Evolutionary conservation across 2,888 invertebrate genomes (phyloP), one percentile per base, ranked within the genome.

Genomic region (Scaptomyza cyrtandrae): DNA sequence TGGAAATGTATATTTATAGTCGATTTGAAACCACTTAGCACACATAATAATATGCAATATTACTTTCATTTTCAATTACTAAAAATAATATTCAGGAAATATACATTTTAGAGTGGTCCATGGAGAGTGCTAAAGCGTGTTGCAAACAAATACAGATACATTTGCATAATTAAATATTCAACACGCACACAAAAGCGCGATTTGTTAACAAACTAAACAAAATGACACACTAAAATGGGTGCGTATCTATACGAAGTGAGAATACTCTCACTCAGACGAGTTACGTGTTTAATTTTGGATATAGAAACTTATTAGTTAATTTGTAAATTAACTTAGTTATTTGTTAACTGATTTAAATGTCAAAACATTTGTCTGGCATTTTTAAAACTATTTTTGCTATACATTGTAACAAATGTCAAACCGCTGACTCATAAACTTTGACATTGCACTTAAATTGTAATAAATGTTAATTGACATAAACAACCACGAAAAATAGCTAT

Each of bases 121-220:
- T 33, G 14, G 53, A 49, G 56, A 62, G 43, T 41, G 27, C 14
- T 35, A 53, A 62, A 67, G 62, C 49, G 27, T 53, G 39, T 59
- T 48, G 16, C 44, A 67, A 73, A 56, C 54, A 67, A 61, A 73
- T 43, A 29, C 45, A 67, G 33, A 43, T 52, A 54, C 52, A 60
- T 48, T 41, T 48, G 24, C 54, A 39, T 74, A 77, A 73, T 74
- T 77, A 67, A 41, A 44, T 43, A 49, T 39, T 31, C 27, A 35
- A 3, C n/a, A 31, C 50, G 37, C 45, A 48, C 27, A 56, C 10
- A 2, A 35, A 1, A 13, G 6, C 35, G 52, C 33, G 6, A 65
- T 58, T 57, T 65, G 71, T 58, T 65, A 65, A 79, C 76, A 65
- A 64, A 61, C 66, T 49, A 62, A 82, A 79, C 49, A 45, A 48